Evolutionary conservation across 1,140 invertebrate species (phyloP).

Genomic region (Drosophila pandora): DNA sequence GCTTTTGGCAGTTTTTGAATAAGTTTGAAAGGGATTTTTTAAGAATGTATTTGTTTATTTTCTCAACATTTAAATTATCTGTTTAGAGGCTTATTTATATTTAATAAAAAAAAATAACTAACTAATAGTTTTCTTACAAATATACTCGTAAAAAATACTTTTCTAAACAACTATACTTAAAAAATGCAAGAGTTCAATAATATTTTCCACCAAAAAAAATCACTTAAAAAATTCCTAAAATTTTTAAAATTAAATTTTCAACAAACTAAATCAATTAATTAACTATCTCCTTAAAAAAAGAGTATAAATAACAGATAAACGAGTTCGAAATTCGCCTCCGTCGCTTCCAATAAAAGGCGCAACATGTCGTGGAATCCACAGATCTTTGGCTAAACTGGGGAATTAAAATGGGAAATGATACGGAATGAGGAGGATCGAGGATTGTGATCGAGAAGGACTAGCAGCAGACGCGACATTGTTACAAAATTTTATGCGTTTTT

Average conservation of each 20-base stretch:
- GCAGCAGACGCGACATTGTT: slow-evolving; percentile 63
- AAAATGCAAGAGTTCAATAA: no score
- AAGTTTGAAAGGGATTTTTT: no score
- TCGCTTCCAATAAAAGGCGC: slow-evolving; percentile 59
- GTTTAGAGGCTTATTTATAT: no score
- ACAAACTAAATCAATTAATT: not conserved
- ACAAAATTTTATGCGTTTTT: slow-evolving; percentile 82
- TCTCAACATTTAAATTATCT: no score
- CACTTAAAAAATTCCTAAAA: no score
- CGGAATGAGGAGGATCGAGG: slow-evolving; percentile 5
- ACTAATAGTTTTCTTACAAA: no score
- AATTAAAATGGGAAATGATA: slow-evolving; percentile 2
- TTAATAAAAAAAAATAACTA: no score
- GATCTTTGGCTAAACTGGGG: slow-evolving; percentile 20
- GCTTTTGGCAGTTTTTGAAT: no score
- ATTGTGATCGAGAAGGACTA: slow-evolving; percentile 20
- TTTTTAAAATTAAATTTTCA: not conserved
- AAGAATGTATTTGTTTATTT: no score
- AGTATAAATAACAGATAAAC: slow-evolving; percentile 34
- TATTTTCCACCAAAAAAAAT: no score
- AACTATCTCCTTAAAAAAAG: not conserved
- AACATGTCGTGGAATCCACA: slow-evolving; percentile 53
- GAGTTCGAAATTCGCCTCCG: slow-evolving; percentile 29
- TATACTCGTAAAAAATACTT: no score
- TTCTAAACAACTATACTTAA: no score